phyloP scores from a whole-genome alignment of 1,140 invertebrate species.

The Dendrolimus kikuchii region DNA sequence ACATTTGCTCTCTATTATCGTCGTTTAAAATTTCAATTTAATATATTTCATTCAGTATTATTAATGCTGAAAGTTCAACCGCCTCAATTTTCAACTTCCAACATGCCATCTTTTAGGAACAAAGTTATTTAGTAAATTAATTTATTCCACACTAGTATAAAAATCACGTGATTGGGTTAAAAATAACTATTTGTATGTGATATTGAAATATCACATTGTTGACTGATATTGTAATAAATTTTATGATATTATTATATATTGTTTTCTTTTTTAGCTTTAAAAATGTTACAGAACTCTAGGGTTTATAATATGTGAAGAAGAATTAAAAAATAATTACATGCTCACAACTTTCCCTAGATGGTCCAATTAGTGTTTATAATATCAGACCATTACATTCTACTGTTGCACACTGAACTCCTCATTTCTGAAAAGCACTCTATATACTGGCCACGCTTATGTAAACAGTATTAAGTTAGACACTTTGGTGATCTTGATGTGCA shows the following conservation, averaged over 20 bases:
- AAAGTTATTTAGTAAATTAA: neutral
- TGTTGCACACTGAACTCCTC: too few relatives aligned
- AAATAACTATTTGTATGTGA: slow-evolving; percentile 8
- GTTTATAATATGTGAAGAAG: too few relatives aligned
- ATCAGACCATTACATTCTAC: too few relatives aligned
- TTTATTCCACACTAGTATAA: slow-evolving; percentile 1
- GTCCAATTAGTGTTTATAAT: too few relatives aligned
- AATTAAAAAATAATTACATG: too few relatives aligned
- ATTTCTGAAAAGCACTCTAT: too few relatives aligned
- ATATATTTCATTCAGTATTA: neutral
- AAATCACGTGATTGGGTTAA: neutral
- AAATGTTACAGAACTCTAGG: neutral
- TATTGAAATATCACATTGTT: slow-evolving; percentile 16
- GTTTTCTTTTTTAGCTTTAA: slow-evolving; percentile 4
- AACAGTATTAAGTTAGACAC: too few relatives aligned
- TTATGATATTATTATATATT: neutral
- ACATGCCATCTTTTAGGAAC: neutral
- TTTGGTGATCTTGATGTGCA: too few relatives aligned
- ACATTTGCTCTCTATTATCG: neutral
- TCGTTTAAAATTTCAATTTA: too few relatives aligned
- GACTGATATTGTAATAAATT: slow-evolving; percentile 26
- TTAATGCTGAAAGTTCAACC: neutral
- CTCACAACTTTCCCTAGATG: too few relatives aligned
- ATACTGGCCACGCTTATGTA: too few relatives aligned
- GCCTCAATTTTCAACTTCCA: neutral